Evolutionary conservation across 1,140 invertebrate genomes (phyloP).

Genomic region (Lepidostoma basale): DNA sequence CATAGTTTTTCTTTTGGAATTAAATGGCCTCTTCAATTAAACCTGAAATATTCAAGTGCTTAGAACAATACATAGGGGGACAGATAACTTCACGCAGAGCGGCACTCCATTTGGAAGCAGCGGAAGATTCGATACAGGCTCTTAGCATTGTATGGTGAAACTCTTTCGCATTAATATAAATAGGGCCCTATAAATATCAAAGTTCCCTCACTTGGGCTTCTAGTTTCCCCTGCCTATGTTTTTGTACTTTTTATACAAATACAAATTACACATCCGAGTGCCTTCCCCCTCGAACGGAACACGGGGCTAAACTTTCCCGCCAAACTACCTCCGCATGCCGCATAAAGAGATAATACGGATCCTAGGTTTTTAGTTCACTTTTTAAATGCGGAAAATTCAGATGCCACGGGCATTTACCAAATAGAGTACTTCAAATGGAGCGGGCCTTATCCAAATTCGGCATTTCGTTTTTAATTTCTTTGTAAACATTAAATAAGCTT

Average conservation of each 20-base stretch:
- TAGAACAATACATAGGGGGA: neutral
- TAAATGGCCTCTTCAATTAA: neutral
- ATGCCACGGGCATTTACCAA: neutral
- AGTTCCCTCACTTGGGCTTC: conserved; percentile 34
- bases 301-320: conserved; percentile 38
- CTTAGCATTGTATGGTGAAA: conserved; percentile 41
- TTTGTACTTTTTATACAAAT: conserved; percentile 17
- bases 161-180: conserved; percentile 47
- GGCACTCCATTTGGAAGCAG: neutral
- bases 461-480: no score
- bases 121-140: conserved; percentile 36
- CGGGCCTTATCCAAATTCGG: no score
- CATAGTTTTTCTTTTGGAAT: neutral
- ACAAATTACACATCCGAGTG: conserved; percentile 45
- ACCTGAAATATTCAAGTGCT: neutral
- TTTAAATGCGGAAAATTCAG: conserved; percentile 28
- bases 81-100: neutral
- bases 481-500: no score
- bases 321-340: conserved; percentile 42
- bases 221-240: neutral
- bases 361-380: conserved; percentile 21
- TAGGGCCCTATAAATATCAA: conserved; percentile 46
- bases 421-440: conserved; percentile 2
- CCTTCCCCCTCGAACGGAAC: conserved; percentile 23
- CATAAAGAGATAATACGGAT: conserved; percentile 37